Percentiles rank a stretch among this genome's conserved stretches.
Conservation (phyloP, 2,797 vertebrate genomes). For the Oreortyx pictus region DNA sequence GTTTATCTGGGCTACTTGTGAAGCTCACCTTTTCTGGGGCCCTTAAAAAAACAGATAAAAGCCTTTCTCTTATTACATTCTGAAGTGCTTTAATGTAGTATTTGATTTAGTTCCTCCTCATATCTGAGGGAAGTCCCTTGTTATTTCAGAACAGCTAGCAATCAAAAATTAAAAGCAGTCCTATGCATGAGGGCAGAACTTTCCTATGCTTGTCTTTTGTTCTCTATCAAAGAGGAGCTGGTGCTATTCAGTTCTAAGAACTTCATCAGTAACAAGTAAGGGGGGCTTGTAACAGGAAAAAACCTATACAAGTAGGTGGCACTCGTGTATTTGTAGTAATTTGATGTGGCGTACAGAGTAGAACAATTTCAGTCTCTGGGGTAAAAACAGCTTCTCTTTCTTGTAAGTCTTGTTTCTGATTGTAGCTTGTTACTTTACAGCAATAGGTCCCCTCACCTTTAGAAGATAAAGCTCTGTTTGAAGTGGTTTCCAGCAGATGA, state of each 20-base stretch:
- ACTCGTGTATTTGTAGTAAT: not conserved
- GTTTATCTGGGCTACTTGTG: not conserved
- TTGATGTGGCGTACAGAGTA: not conserved
- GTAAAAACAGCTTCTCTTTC: not conserved
- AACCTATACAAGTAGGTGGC: not conserved
- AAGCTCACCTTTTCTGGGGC: not conserved
- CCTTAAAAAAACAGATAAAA: not conserved
- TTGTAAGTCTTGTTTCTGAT: rapidly evolving
- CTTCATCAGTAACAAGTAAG: not conserved
- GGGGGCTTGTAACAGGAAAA: not conserved
- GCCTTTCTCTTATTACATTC: not conserved
- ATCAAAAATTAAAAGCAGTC: not conserved
- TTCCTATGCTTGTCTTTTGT: not conserved
- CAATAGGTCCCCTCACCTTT: not conserved
- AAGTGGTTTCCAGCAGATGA: not conserved
- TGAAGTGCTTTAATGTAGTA: not conserved
- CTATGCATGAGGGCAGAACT: not conserved
- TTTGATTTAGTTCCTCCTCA: not conserved
- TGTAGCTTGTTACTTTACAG: not conserved
- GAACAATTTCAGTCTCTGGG: not conserved
- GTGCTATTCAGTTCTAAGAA: not conserved
- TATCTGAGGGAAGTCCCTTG: not conserved
- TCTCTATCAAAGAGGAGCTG: not conserved
- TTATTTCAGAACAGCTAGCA: not conserved
- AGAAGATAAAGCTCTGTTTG: not conserved